Evolutionary conservation across 92 coral and sea anemone genomes (phyloP).

Genomic region (Ricordea florida): DNA sequence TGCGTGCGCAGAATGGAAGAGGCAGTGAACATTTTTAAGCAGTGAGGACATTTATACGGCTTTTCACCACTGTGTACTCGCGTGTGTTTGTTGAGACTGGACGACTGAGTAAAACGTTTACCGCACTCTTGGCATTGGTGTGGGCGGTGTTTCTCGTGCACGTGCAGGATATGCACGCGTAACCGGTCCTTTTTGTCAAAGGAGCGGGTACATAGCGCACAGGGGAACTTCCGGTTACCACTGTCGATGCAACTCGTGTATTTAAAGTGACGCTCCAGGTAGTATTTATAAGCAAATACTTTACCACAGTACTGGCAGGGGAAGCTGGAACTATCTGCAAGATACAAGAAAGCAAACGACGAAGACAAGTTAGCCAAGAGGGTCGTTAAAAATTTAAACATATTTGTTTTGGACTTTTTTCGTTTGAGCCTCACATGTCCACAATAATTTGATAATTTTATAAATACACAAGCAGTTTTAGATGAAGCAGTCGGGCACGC

Average conservation of each 20-base stretch:
- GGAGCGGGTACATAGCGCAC: constrained; percentile 77
- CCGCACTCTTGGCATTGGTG: constrained; percentile 70
- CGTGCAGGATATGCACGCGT: constrained; percentile 82
- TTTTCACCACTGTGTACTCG: constrained; percentile 83
- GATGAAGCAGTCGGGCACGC: too few species aligned
- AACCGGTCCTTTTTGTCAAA: constrained; percentile 85
- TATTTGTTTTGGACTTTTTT: too few species aligned
- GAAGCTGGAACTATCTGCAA: constrained; percentile 65
- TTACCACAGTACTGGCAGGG: constrained; percentile 80
- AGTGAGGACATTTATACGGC: constrained; percentile 80
- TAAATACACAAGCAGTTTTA: too few species aligned
- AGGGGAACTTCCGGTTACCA: constrained; percentile 81
- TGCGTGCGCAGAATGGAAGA: constrained; percentile 90
- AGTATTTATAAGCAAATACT: constrained; percentile 75
- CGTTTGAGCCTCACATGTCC: too few species aligned
- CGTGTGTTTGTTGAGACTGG: constrained; percentile 81
- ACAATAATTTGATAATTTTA: too few species aligned
- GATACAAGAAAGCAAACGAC: background rate
- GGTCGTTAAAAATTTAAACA: too few species aligned
- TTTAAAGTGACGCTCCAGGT: constrained; percentile 77
- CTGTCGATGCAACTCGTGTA: constrained; percentile 76
- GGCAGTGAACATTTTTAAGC: constrained; percentile 75
- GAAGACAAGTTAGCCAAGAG: background rate
- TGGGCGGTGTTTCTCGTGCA: constrained; percentile 83
- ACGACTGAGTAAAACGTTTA: constrained; percentile 82